Evolutionary conservation across 2,888 invertebrate genomes (phyloP).

Genomic region (Bedellia somnulentella): DNA sequence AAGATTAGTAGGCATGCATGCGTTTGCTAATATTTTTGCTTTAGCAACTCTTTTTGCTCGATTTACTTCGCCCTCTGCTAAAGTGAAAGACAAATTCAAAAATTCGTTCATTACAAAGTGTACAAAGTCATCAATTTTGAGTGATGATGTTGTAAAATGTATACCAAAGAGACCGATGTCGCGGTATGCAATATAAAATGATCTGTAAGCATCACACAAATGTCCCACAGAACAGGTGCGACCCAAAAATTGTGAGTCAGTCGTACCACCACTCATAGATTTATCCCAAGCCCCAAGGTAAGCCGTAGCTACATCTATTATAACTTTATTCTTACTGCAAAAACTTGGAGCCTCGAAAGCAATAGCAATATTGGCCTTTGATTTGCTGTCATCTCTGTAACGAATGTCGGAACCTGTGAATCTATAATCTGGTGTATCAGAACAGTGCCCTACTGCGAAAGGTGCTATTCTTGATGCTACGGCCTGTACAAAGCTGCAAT

Average conservation of each 20-base stretch:
- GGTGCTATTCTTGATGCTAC: too few species aligned
- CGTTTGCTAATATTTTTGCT: too few species aligned
- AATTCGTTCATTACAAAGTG: constrained; percentile 74
- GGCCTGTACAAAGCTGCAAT: too few species aligned
- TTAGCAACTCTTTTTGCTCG: too few species aligned
- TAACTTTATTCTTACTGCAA: constrained; percentile 85
- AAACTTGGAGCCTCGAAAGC: constrained; percentile 93
- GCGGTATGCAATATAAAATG: constrained; percentile 95
- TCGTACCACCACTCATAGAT: constrained; percentile 82
- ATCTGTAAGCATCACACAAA: constrained; percentile 86
- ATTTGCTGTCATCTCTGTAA: constrained; percentile 86
- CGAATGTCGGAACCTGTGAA: constrained; percentile 89
- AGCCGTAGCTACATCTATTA: constrained; percentile 91
- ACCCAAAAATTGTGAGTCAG: constrained; percentile 80
- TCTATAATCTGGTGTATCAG: constrained; percentile 69
- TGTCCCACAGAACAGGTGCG: constrained; percentile 65
- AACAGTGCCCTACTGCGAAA: too few species aligned
- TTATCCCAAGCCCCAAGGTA: constrained; percentile 89
- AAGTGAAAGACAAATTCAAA: constrained; percentile 81
- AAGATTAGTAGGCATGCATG: too few species aligned
- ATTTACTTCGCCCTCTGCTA: constrained; percentile 85
- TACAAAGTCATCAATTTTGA: constrained; percentile 70
- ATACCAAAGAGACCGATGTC: constrained; percentile 97
- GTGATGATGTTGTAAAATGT: constrained; percentile 75
- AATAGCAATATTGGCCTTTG: constrained; percentile 85